Conservation (phyloP, 2,888 invertebrate species). For the Phalera bucephala region DNA sequence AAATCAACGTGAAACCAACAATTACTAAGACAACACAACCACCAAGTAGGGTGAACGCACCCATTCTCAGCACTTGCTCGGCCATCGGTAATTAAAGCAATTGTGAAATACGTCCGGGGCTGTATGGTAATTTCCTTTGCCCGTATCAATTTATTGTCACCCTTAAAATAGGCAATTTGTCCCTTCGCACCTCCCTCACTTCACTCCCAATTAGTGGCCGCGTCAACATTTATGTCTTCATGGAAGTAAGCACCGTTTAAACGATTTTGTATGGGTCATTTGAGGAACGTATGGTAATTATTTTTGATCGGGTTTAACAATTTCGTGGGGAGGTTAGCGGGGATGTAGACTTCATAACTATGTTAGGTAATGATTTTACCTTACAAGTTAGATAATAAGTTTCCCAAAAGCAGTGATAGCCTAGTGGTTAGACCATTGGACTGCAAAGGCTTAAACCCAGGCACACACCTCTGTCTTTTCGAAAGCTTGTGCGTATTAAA, state of each 20-base stretch:
- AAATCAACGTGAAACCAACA: slow-evolving; percentile 17
- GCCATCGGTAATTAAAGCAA: slow-evolving; percentile 70
- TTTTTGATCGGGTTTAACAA: slow-evolving; percentile 7
- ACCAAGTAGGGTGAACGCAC: slow-evolving; percentile 32
- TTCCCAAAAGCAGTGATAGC: no score
- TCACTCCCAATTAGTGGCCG: slow-evolving; percentile 67
- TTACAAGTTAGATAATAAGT: no score
- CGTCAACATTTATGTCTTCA: slow-evolving; percentile 65
- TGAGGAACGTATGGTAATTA: slow-evolving; percentile 29
- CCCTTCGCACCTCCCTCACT: slow-evolving; percentile 56
- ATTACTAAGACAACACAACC: slow-evolving; percentile 41
- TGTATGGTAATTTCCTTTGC: slow-evolving; percentile 71
- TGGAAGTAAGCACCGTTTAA: slow-evolving; percentile 43
- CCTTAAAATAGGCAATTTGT: slow-evolving; percentile 73
- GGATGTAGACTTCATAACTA: no score
- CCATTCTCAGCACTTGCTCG: slow-evolving; percentile 56
- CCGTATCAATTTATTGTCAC: slow-evolving; percentile 79
- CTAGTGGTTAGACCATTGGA: no score
- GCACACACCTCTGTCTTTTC: no score
- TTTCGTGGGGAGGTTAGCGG: no score
- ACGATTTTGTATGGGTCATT: slow-evolving; percentile 32
- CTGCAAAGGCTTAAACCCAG: no score
- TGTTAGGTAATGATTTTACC: no score
- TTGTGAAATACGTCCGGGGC: slow-evolving; percentile 68
- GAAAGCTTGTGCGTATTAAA: no score